Evolutionary conservation across 1,140 invertebrate species (phyloP).

Genomic region (Formica exsecta): DNA sequence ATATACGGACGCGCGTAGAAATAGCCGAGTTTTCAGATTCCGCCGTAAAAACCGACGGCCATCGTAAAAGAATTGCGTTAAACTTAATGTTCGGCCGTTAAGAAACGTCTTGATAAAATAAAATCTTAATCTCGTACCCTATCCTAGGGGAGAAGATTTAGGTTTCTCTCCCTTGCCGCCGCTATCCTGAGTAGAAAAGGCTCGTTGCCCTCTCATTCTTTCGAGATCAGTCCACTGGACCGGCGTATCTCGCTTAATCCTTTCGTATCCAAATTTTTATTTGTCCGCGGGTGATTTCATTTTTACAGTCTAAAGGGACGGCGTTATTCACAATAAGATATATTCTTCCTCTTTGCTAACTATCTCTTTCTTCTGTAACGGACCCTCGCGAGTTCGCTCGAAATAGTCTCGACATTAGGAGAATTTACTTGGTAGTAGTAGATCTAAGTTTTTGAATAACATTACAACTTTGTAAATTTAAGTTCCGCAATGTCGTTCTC

Average conservation of each 20-base stretch:
- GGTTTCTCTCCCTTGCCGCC: slow-evolving; percentile 59
- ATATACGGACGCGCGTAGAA: not conserved
- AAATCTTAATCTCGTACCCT: slow-evolving; percentile 81
- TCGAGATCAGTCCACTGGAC: slow-evolving; percentile 59
- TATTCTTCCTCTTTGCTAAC: not conserved
- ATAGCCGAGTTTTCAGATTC: slow-evolving; percentile 76
- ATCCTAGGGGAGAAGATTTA: slow-evolving; percentile 76
- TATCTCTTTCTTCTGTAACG: not conserved
- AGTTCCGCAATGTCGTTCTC: not conserved
- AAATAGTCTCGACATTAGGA: not conserved
- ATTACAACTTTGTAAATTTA: not conserved
- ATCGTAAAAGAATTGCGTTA: slow-evolving; percentile 83
- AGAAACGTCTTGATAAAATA: slow-evolving; percentile 82
- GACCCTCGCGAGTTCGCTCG: not conserved
- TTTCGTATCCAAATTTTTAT: slow-evolving; percentile 57
- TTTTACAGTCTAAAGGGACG: not conserved
- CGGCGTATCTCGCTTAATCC: slow-evolving; percentile 60
- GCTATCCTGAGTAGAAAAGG: not conserved
- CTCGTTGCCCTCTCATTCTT: slow-evolving; percentile 6
- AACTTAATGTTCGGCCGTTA: slow-evolving; percentile 76
- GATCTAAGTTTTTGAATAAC: not conserved
- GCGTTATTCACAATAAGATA: slow-evolving; percentile 3
- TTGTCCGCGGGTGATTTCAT: slow-evolving; percentile 5
- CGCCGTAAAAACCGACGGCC: slow-evolving; percentile 66
- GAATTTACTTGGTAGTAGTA: not conserved